phyloP scores from a whole-genome alignment of 2,113 vertebrate species.

The Buteo buteo region DNA sequence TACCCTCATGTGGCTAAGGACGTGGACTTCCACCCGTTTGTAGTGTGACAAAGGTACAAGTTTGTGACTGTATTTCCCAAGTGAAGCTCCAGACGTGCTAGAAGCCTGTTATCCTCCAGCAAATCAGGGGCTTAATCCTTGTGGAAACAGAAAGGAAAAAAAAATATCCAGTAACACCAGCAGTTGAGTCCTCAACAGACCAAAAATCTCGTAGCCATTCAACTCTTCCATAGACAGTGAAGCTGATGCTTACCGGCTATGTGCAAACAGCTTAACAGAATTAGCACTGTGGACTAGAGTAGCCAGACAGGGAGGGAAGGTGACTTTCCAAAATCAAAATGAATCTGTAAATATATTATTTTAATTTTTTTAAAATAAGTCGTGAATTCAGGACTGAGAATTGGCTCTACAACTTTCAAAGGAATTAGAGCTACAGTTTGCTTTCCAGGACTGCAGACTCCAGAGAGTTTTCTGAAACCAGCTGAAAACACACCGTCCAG shows the following conservation, averaged over 20 bases:
- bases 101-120: background rate
- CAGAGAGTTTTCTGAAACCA: background rate
- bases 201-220: background rate
- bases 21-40: background rate
- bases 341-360: background rate
- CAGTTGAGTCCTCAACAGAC: background rate
- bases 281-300: background rate
- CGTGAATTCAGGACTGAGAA: background rate
- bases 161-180: background rate
- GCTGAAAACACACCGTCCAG: background rate
- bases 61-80: background rate
- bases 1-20: accelerated
- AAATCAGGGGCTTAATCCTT: background rate
- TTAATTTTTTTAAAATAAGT: background rate
- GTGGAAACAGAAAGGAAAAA: background rate
- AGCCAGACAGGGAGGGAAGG: background rate
- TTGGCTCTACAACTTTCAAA: background rate
- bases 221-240: background rate
- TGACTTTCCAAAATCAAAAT: background rate
- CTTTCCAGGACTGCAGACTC: background rate
- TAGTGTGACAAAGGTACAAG: background rate
- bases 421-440: background rate
- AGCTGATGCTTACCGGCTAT: background rate
- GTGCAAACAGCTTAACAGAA: background rate
- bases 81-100: background rate